Conservation (phyloP, 2,888 invertebrate species). For the Willowsia nigromaculata region DNA sequence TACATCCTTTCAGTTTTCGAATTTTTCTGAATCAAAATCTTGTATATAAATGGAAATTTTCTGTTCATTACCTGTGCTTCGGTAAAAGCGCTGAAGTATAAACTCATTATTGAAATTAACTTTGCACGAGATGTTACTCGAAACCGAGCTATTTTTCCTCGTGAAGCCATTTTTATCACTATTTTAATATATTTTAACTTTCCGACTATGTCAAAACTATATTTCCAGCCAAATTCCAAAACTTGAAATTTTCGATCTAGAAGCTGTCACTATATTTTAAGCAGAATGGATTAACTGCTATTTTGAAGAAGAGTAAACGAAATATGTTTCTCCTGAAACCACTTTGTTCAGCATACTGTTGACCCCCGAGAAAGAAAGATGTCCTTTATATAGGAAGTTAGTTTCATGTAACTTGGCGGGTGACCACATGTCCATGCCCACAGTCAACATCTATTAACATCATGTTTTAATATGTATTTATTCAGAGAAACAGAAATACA, state of each 20-base stretch:
- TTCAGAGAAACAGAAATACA: no score
- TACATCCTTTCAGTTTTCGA: background rate
- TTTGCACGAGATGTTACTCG: background rate
- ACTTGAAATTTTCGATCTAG: no score
- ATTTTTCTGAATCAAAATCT: background rate
- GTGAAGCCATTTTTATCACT: background rate
- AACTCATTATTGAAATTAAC: background rate
- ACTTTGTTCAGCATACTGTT: background rate
- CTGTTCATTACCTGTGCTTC: background rate
- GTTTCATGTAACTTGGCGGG: background rate
- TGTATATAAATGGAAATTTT: background rate
- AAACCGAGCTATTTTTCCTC: background rate
- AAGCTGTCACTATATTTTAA: no score
- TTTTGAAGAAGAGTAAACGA: background rate
- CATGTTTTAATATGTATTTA: background rate
- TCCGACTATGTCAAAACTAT: background rate
- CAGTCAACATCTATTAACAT: constrained; percentile 6
- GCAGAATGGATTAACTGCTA: no score
- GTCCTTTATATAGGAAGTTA: constrained; percentile 32
- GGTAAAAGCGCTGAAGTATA: background rate
- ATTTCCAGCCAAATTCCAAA: no score
- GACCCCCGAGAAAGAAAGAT: background rate
- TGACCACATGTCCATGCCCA: constrained; percentile 19
- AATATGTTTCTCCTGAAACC: background rate
- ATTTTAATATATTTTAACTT: background rate